Evolutionary conservation across 2,113 vertebrate genomes (phyloP), one percentile per base, ranked within the genome.

Genomic region (Sceloporus undulatus): DNA sequence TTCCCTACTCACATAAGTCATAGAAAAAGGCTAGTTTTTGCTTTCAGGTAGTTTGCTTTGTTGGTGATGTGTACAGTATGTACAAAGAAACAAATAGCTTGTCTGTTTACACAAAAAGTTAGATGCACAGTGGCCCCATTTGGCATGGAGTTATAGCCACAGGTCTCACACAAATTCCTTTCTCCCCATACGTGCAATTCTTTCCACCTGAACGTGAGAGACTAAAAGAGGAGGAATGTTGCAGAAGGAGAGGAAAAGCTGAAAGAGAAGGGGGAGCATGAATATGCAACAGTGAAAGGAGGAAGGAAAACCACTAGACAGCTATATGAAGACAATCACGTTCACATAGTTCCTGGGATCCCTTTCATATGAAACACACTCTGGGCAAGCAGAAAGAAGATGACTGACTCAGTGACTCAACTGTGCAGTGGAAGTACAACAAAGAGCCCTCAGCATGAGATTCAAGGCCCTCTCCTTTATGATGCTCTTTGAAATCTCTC

Each of bases 381-480:
- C 62, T 27, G 40, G 74, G 8, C 9, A 0, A 29, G 52, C 89
- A 18, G 8, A 65, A 18, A n/a, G n/a, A 18, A 1, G 1, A 74
- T 25, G 21, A 56, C 84, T 48, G 0, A 0, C 38, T 89, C n/a
- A 0, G 0, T 38, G 65, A 71, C 0, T 0, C 19, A 19, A 18
- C 0, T 78, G 52, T 88, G 73, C 48, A 29, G 66, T 19, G 68
- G 52, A 87, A 8, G 71, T 68, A 56, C 80, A 90, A 82, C 48
- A 42, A 66, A 84, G n/a, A 29, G 68, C 5, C 54, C 14, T 84
- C 82, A 66, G 65, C 19, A 27, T 29, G 42, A 38, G 25, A n/a
- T 71, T 74, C 8, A 87, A 70, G 34, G 21, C 25, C 6, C 73
- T 73, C 70, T 75, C 34, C 25, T 76, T 85, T 23, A 62, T 40